These are phyloP conservation scores for Paramisgurnus dabryanus DNA, from an alignment of 2,113 vertebrate genomes.

Conservation along the genomic window DNA sequence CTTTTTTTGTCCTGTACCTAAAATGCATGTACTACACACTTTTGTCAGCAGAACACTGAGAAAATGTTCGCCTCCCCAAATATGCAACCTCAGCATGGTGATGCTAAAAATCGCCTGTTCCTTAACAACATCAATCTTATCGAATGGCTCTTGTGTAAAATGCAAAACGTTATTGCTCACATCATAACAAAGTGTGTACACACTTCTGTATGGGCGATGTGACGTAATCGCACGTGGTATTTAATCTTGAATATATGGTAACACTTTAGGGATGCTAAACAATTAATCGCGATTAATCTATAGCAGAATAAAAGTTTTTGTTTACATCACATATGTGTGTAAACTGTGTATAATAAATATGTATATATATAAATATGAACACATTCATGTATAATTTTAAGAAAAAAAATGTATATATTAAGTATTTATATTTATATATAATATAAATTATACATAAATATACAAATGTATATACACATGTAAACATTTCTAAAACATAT, in stretches of 20 bases:
- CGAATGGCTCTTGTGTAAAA: conserved; percentile 35
- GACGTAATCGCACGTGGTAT: neutral
- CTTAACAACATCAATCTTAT: conserved; percentile 66
- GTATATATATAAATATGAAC: too few relatives aligned
- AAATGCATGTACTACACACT: conserved; percentile 52
- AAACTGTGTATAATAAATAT: too few relatives aligned
- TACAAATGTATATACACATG: too few relatives aligned
- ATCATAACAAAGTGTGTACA: conserved; percentile 35
- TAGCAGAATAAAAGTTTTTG: too few relatives aligned
- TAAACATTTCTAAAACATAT: too few relatives aligned
- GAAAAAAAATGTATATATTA: too few relatives aligned
- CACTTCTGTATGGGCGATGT: conserved; percentile 2
- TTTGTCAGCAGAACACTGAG: conserved; percentile 57
- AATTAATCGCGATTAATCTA: too few relatives aligned
- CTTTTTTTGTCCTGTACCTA: conserved; percentile 11
- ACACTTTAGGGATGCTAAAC: too few relatives aligned
- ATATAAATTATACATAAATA: too few relatives aligned
- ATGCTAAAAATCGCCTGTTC: conserved; percentile 60
- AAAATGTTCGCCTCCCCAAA: conserved; percentile 62
- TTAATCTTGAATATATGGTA: neutral
- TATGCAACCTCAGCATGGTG: conserved; percentile 73
- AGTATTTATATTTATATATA: too few relatives aligned
- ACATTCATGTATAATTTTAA: too few relatives aligned
- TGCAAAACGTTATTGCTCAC: conserved; percentile 13
- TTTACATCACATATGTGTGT: too few relatives aligned